These are phyloP conservation scores for Melanotaenia nigrans DNA, from an alignment of 2,797 vertebrate genomes.

Conservation along the genomic window DNA sequence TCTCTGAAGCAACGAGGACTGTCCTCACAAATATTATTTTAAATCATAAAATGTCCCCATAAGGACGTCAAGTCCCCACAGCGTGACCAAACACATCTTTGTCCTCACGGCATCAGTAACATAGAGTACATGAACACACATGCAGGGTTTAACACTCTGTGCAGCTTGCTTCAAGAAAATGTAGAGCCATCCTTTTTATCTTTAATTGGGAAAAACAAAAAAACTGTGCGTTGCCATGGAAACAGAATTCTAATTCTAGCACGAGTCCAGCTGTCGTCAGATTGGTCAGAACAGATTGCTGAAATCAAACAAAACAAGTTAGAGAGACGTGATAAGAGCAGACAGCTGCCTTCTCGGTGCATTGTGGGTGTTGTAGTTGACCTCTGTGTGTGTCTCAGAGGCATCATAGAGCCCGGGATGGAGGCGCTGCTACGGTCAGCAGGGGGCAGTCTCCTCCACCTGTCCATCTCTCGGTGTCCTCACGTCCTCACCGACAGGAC, in stretches of 20 bases:
- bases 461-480: conserved; percentile 90
- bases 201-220: background rate
- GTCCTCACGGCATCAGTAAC: too few species aligned
- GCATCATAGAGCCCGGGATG: conserved; percentile 89
- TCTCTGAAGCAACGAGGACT: background rate
- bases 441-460: conserved; percentile 88
- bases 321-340: background rate
- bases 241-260: background rate
- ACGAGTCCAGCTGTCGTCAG: background rate
- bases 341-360: background rate
- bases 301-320: background rate
- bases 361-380: conserved; percentile 22
- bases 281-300: conserved; percentile 6
- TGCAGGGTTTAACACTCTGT: conserved; percentile 32
- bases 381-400: conserved; percentile 72
- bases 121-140: background rate
- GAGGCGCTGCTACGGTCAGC: conserved; percentile 91
- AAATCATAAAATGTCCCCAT: background rate
- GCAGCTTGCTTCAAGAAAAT: background rate
- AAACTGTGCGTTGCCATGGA: conserved; percentile 13
- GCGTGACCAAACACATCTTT: background rate
- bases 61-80: background rate
- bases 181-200: conserved; percentile 6
- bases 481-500: conserved; percentile 92
- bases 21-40: background rate